Evolutionary conservation across 1,140 invertebrate genomes (phyloP), one percentile per base, ranked within the genome.

Genomic region (Ooceraea biroi): DNA sequence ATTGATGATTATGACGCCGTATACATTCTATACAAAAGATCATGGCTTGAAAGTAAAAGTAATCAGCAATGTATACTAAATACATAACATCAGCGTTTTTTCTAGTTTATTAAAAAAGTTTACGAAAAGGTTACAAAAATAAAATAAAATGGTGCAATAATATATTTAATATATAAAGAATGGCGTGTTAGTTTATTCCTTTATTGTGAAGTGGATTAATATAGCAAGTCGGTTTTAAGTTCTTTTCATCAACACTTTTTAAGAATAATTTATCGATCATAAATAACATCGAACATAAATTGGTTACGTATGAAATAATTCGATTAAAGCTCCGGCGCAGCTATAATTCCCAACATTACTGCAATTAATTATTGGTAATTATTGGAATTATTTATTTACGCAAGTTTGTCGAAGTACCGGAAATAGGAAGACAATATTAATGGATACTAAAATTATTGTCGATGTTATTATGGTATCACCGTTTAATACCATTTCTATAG

Each of bases 281-380:
- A n/a, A n/a, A n/a, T n/a, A n/a, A n/a, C n/a, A n/a, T n/a, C n/a
- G n/a, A n/a, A n/a, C n/a, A 12, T 30, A 50, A 46, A 76, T 76
- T 41, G 12, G 30, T 76, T 36, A 0, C 11, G 57, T 11, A 44
- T 63, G 25, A 25, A 19, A 44, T 63, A 65, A 50, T 36, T 36
- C 17, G 0, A 14, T 76, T 76, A 48, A 14, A 30, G 41, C 4
- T 76, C 12, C 1, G n/a, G 5, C 3, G 30, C 4, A 65, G n/a
- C 22, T 76, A 50, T 76, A 61, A 74, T 65, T 50, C 19, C 25
- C 58, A 25, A 65, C 17, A 12, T 65, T 48, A 65, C 44, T 48
- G 58, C n/a, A 76, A 65, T 63, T 76, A 76, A 65, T 76, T 36
- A 30, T 3, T 27, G 44, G 7, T 65, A 76, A 76, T 76, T 76